Evolutionary conservation across 2,797 vertebrate species (phyloP), one percentile per base, ranked within the genome.

Genomic region (Eleutherodactylus coqui): DNA sequence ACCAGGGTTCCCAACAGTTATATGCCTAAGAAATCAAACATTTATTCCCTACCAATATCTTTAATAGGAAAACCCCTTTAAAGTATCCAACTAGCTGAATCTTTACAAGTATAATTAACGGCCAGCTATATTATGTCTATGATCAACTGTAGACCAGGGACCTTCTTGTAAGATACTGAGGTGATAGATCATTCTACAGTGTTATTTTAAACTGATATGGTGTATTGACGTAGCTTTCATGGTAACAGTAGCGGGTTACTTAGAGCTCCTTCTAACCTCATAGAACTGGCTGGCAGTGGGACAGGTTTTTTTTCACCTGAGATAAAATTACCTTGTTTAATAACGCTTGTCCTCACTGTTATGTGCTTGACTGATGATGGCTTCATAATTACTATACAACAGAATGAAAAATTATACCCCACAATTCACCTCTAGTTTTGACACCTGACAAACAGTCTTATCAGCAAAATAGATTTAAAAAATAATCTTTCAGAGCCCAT

Each of bases 251-350:
- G 34, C 11, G 27, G 34, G 49, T 29, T 84, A 1, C 62, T 49
- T 17, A 16, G 17, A 69, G 6, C 64, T 69, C 62, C 21, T 34
- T 49, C 64, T 82, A 70, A 53, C 47, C 47, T 27, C 24, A 38
- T n/a, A 34, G 62, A 49, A 51, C 11, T 34, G 45, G 11, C 62
- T 53, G 45, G 79, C 45, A n/a, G 79, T 41, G 47, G 79, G 62
- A 49, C 79, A 81, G 45, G 14, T 47, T 80, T 79, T 77, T 58
- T 51, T 51, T 51, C 32, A 82, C 79, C 79, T 53, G 79, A 69
- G 79, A 69, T 82, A 82, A 82, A 67, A 82, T 82, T 82, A 69
- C 79, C 79, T 70, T 82, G 79, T 82, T 67, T 82, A 82, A 82
- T 82, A 69, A 70, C n/a, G 79, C 62, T 69, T 53, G 79, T 82